phyloP scores from a whole-genome alignment of 2,797 vertebrate species.

The Tachyglossus aculeatus region DNA sequence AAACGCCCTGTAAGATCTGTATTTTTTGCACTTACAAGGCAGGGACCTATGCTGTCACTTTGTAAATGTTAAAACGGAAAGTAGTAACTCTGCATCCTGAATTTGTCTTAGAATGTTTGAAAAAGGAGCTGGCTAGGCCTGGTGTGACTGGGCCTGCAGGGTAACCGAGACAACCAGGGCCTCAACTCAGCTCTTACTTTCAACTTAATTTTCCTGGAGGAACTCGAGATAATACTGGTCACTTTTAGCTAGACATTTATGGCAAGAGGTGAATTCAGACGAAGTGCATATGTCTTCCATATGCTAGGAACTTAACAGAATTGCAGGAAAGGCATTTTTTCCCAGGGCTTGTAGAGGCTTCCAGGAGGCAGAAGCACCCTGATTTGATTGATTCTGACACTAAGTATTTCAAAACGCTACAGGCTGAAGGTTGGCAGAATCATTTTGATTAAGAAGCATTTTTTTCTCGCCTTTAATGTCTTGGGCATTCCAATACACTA shows the following conservation, averaged over 20 bases:
- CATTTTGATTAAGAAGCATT: conserved; percentile 5
- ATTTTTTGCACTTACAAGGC: too few relatives aligned
- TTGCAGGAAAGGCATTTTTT: conserved; percentile 23
- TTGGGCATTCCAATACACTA: background rate
- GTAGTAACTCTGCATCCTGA: too few relatives aligned
- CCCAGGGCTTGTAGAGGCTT: conserved; percentile 13
- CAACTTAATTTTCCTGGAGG: conserved; percentile 14
- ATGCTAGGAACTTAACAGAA: conserved; percentile 30
- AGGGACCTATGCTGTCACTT: too few relatives aligned
- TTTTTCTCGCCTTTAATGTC: background rate
- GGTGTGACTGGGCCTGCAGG: too few relatives aligned
- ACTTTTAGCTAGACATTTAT: conserved; percentile 22
- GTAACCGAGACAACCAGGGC: too few relatives aligned
- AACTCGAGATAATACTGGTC: conserved; percentile 8
- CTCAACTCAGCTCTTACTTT: conserved; percentile 19
- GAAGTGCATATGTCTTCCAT: conserved; percentile 16
- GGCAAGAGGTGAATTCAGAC: conserved; percentile 2
- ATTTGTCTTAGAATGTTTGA: conserved; percentile 2
- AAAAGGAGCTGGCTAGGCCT: background rate
- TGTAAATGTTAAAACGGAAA: too few relatives aligned
- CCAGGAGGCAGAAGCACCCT: conserved; percentile 14
- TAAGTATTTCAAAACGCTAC: conserved; percentile 39
- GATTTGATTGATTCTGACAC: conserved; percentile 48
- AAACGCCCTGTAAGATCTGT: too few relatives aligned
- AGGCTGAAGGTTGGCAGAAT: conserved; percentile 24